A percentile compares a stretch with the other conserved stretches of the same genome.
These are phyloP conservation scores for Hyla sarda DNA, from an alignment of 2,113 vertebrate species.

Conservation along the genomic window DNA sequence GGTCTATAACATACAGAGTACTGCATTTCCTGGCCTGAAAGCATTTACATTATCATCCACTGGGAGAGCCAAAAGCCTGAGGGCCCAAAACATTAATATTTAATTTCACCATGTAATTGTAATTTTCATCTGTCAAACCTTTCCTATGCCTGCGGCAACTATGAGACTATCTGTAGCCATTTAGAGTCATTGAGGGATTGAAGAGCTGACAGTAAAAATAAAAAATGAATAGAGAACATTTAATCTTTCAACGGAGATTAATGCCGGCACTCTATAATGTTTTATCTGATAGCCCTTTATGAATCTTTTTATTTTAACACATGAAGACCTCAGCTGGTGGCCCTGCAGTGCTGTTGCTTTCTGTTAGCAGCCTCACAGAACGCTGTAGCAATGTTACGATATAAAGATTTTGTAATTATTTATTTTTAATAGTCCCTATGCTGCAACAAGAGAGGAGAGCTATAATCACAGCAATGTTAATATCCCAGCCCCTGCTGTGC, in stretches of 20 bases:
- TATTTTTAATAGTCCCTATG: not conserved
- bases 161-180: constrained; percentile 54
- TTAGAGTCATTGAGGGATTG: constrained; percentile 38
- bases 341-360: not conserved
- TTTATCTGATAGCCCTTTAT: constrained; percentile 31
- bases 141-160: constrained; percentile 34
- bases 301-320: constrained; percentile 27
- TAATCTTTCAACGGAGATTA: constrained; percentile 49
- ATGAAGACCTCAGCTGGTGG: not conserved
- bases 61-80: constrained; percentile 34
- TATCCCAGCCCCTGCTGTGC: not conserved
- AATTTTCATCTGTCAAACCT: constrained; percentile 53
- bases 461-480: not conserved
- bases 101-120: constrained; percentile 36
- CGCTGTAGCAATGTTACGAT: not conserved
- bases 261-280: constrained; percentile 32
- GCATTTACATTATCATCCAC: constrained; percentile 25
- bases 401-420: not conserved
- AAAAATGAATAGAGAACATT: constrained; percentile 55
- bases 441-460: not conserved
- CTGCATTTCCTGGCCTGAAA: not conserved
- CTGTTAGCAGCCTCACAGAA: not conserved
- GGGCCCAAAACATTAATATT: constrained; percentile 53
- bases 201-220: constrained; percentile 49
- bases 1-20: not conserved